Base-by-base conservation (phyloP, 2,113 vertebrate genomes). In the Cyprinodon brontotheroides region DNA sequence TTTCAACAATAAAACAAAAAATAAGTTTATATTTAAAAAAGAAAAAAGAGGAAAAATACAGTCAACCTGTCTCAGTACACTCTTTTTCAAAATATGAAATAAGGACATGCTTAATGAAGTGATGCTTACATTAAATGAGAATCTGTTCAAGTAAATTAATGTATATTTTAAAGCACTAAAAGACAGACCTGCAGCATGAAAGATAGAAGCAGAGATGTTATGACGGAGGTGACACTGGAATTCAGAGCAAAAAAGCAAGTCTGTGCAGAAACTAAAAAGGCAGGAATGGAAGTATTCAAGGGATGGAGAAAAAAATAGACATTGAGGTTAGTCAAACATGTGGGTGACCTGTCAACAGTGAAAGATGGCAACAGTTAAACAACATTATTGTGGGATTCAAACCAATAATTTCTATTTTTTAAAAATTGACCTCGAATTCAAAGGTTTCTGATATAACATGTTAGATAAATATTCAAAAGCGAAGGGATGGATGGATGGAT, bases 271-370 rank as follows among this genome's bases (percentile, higher is more conserved):
- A 72, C n/a, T 80, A 70, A 87, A 13, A 69, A 79, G 14, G 60
- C 68, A 36, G 73, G 61, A 71, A 78, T 72, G 73, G 70, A 79
- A n/a, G 45, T 79, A 62, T 75, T 65, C 47, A 81, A 79, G 47
- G 47, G 68, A 89, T 86, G 77, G 61, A 72, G 83, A 78, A 79
- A 85, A 81, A 85, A 83, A 68, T 78, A 74, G n/a, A 80, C 3
- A 53, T 50, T 39, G 76, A 73, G 66, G 78, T 86, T 77, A 89
- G 85, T 89, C 36, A 67, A 61, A 59, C 45, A 47, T 22, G 48
- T 68, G 38, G 78, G 67, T 81, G 79, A 75, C 29, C 29, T 80
- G 12, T 13, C 13, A 81, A 63, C 48, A 65, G 9, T 7, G 22
- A 36, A 17, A 37, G 14, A 45, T n/a, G 17, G n/a, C 12, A 57